Conservation (phyloP, 2,888 invertebrate species). For the Bellardia pandia region DNA sequence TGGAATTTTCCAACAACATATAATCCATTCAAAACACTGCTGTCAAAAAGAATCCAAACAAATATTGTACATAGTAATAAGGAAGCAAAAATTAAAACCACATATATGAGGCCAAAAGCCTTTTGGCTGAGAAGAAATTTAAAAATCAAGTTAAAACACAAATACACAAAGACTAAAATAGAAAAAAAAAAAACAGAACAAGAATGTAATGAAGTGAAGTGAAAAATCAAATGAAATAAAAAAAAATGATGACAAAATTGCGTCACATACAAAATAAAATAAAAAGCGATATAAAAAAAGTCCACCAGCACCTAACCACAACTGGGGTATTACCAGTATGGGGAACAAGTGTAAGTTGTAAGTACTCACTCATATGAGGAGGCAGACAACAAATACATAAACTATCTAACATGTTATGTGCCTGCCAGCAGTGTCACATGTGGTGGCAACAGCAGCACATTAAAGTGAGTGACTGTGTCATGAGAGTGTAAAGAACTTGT, state of each 20-base stretch:
- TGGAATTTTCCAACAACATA: background rate
- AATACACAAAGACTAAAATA: slow-evolving; percentile 11
- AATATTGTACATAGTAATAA: slow-evolving; percentile 49
- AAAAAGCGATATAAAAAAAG: background rate
- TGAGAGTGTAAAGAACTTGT: slow-evolving; percentile 72
- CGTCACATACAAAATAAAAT: slow-evolving; percentile 5
- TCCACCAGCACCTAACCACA: slow-evolving; percentile 10
- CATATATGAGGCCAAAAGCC: slow-evolving; percentile 48
- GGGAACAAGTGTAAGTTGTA: slow-evolving; percentile 51
- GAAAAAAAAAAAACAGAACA: slow-evolving; percentile 5
- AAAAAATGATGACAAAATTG: slow-evolving; percentile 50
- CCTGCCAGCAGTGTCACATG: background rate
- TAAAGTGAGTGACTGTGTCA: slow-evolving; percentile 72
- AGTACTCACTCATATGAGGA: background rate
- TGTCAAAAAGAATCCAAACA: slow-evolving; percentile 8
- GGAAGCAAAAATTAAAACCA: slow-evolving; percentile 59
- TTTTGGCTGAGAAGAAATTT: slow-evolving; percentile 18
- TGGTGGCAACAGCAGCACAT: background rate
- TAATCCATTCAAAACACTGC: slow-evolving; percentile 18
- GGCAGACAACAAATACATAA: background rate
- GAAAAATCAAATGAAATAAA: slow-evolving; percentile 28
- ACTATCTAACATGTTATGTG: slow-evolving; percentile 1
- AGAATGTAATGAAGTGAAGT: slow-evolving; percentile 27
- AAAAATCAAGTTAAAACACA: slow-evolving; percentile 46
- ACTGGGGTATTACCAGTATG: background rate